Percentiles rank a stretch among this genome's conserved stretches.
phyloP scores from a whole-genome alignment of 2,888 invertebrate genomes.

The Hoplodrina blanda region DNA sequence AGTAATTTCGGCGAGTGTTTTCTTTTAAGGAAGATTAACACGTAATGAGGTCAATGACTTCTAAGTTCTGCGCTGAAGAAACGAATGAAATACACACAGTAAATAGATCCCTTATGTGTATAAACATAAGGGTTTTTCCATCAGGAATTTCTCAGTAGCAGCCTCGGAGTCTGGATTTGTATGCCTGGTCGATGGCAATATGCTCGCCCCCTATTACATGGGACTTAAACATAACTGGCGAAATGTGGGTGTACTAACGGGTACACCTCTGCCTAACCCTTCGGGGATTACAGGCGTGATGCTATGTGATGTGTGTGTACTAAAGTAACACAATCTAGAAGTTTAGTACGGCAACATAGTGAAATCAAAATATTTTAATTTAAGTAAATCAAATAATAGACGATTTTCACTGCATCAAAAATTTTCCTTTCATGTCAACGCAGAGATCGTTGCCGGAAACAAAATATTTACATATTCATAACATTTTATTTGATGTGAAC shows the following conservation, averaged over 20 bases:
- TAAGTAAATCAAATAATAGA: slow-evolving; percentile 5
- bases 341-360: neutral
- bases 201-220: too few relatives aligned
- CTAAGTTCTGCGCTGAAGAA: neutral
- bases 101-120: neutral
- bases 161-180: too few relatives aligned
- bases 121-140: too few relatives aligned
- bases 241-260: too few relatives aligned
- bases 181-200: too few relatives aligned
- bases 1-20: slow-evolving; percentile 20
- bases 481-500: slow-evolving; percentile 28
- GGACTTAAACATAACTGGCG: too few relatives aligned
- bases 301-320: too few relatives aligned
- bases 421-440: slow-evolving; percentile 10
- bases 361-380: neutral
- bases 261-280: too few relatives aligned
- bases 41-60: slow-evolving; percentile 19
- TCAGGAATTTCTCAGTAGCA: too few relatives aligned
- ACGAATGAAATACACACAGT: neutral
- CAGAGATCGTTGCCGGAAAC: slow-evolving; percentile 1
- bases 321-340: too few relatives aligned
- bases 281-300: too few relatives aligned
- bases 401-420: slow-evolving; percentile 11
- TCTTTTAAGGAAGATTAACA: slow-evolving; percentile 22
- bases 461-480: slow-evolving; percentile 42